phyloP scores from a whole-genome alignment of 2,113 vertebrate species.

The Sinocyclocheilus anophthalmus region DNA sequence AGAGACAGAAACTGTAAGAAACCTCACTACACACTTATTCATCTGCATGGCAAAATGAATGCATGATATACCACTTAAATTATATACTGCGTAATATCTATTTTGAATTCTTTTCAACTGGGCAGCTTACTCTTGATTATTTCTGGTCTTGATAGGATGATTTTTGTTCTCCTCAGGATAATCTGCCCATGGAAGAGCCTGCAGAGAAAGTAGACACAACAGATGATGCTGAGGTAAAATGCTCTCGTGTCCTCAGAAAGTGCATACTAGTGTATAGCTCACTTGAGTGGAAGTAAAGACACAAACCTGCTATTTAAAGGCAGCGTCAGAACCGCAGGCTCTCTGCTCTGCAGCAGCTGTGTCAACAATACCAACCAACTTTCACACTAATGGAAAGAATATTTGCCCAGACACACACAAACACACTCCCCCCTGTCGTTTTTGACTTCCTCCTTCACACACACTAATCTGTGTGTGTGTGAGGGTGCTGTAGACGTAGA shows the following conservation, averaged over 20 bases:
- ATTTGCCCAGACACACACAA: slow-evolving; percentile 61
- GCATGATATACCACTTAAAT: background rate
- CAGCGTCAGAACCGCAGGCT: slow-evolving; percentile 13
- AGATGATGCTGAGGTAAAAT: slow-evolving; percentile 48
- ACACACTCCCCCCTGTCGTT: slow-evolving; percentile 13
- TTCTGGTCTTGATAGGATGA: background rate
- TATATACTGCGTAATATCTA: background rate
- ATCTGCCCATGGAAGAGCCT: slow-evolving; percentile 8
- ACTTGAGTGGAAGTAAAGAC: background rate
- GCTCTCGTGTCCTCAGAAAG: background rate
- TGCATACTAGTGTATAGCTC: background rate
- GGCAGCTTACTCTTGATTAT: background rate
- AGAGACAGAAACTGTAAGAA: slow-evolving; percentile 79
- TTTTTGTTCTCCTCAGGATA: slow-evolving; percentile 24
- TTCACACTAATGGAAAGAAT: slow-evolving; percentile 60
- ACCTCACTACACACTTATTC: background rate
- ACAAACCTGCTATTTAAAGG: slow-evolving; percentile 3
- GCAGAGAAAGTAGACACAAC: slow-evolving; percentile 15
- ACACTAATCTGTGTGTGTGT: slow-evolving; percentile 37
- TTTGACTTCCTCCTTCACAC: slow-evolving; percentile 10
- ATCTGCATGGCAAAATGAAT: background rate
- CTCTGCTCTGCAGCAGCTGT: slow-evolving; percentile 68
- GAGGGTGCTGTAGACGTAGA: slow-evolving; percentile 45
- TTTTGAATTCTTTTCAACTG: background rate
- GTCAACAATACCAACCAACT: slow-evolving; percentile 65